Evolutionary conservation across 2,888 invertebrate species (phyloP).

Genomic region (Idaea aversata): DNA sequence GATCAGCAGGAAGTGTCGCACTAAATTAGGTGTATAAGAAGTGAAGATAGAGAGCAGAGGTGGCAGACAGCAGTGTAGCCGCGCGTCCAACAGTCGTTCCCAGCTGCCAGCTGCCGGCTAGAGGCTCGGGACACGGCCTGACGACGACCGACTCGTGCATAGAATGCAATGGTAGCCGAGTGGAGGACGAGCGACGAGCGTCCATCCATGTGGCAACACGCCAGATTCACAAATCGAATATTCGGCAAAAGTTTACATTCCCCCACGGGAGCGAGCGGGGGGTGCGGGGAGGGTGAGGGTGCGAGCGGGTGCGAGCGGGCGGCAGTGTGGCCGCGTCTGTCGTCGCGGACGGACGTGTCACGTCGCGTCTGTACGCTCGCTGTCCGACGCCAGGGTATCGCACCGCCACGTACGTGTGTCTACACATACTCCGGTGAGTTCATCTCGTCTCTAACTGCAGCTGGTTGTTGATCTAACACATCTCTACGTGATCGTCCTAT

Average conservation of each 20-base stretch:
- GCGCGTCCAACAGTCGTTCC: too few relatives aligned
- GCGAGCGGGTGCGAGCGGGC: neutral
- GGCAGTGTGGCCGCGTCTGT: conserved; percentile 11
- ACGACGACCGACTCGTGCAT: neutral
- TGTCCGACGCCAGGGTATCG: neutral
- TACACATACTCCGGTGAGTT: neutral
- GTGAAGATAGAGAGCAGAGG: too few relatives aligned
- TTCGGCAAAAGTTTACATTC: conserved; percentile 10
- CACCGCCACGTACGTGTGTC: too few relatives aligned
- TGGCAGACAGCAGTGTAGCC: too few relatives aligned
- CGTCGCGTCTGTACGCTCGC: neutral
- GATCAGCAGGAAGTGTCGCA: neutral
- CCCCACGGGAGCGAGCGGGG: neutral
- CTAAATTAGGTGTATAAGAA: neutral
- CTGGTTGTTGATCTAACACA: neutral
- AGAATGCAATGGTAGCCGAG: neutral
- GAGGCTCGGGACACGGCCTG: too few relatives aligned
- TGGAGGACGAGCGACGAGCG: neutral
- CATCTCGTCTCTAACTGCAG: neutral
- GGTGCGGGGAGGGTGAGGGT: neutral
- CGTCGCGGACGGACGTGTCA: conserved; percentile 9
- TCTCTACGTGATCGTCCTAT: neutral
- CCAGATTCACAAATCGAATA: conserved; percentile 15
- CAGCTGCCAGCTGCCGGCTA: too few relatives aligned
- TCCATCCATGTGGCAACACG: neutral